Evolutionary conservation across 2,797 vertebrate genomes (phyloP), one percentile per base, ranked within the genome.

Genomic region (Mastacembelus armatus): DNA sequence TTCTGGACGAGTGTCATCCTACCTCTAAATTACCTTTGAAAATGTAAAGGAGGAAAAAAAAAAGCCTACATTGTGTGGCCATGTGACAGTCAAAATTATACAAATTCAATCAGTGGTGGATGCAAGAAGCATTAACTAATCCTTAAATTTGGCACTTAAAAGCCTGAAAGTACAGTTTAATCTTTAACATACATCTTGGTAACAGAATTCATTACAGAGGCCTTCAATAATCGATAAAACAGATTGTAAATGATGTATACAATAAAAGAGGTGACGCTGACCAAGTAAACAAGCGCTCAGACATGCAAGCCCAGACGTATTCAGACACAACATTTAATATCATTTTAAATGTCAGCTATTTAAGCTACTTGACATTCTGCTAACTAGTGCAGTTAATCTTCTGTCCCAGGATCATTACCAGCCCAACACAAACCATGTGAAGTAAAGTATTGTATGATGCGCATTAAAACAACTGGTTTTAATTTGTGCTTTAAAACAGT

Each of bases 361-460:
- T 24, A 14, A 14, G 30, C 51, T 26, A 45, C 3, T 3, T 43
- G 21, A 58, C 10, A 36, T 57, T 65, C 74, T 39, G 15, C 26
- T 5, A 19, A 67, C 6, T 16, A 57, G 35, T 57, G n/a, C n/a
- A n/a, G n/a, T n/a, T n/a, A 32, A 57, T 40, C 33, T 44, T 26
- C 39, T 16, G 3, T 38, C 74, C 43, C 4, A 47, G 18, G 29
- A 43, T 56, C 55, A 50, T 24, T 29, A 3, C 27, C 48, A 72
- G 47, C 18, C 10, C 19, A 58, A 51, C 15, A 48, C 14, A 42
- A 69, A 69, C 33, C 49, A 27, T 22, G 16, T 42, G n/a, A 39
- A 72, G 5, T 5, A 15, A 27, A 7, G 9, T 7, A 18, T 29
- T 10, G 4, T 12, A n/a, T n/a, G n/a, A n/a, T n/a, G n/a, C n/a